Evolutionary conservation across 64 coral and sea anemone species (phyloP).

Genomic region (Montipora capricornis): DNA sequence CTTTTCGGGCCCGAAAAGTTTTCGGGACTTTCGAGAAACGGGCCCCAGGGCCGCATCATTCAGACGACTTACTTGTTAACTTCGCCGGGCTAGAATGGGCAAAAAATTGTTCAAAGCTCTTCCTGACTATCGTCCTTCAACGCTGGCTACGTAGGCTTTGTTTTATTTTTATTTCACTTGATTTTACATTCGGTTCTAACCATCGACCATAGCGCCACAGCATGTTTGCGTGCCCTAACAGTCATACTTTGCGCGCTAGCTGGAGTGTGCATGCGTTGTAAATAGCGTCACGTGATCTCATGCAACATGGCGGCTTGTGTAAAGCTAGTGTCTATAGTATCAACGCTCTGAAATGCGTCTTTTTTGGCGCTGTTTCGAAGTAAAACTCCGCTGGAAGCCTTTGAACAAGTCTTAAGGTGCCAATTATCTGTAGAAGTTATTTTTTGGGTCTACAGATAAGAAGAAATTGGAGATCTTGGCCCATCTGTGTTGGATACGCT

Average conservation of each 20-base stretch:
- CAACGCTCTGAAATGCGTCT: neutral
- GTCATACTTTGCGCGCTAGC: neutral
- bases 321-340: neutral
- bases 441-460: neutral
- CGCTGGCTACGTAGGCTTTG: too few relatives aligned
- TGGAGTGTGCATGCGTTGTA: conserved; percentile 50
- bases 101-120: too few relatives aligned
- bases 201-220: too few relatives aligned
- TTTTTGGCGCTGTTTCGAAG: neutral
- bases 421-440: neutral
- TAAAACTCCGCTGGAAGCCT: neutral
- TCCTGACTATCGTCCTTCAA: too few relatives aligned
- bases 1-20: too few relatives aligned
- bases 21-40: too few relatives aligned
- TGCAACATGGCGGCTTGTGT: conserved; percentile 46
- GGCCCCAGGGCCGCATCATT: too few relatives aligned
- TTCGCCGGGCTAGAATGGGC: too few relatives aligned
- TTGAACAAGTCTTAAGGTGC: neutral
- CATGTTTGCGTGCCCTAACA: neutral
- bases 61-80: too few relatives aligned
- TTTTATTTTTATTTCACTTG: too few relatives aligned
- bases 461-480: neutral
- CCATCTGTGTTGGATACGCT: neutral
- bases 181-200: too few relatives aligned
- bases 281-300: conserved; percentile 25